Conservation (phyloP, 2,888 invertebrate genomes). For the Pimpla rufipes region DNA sequence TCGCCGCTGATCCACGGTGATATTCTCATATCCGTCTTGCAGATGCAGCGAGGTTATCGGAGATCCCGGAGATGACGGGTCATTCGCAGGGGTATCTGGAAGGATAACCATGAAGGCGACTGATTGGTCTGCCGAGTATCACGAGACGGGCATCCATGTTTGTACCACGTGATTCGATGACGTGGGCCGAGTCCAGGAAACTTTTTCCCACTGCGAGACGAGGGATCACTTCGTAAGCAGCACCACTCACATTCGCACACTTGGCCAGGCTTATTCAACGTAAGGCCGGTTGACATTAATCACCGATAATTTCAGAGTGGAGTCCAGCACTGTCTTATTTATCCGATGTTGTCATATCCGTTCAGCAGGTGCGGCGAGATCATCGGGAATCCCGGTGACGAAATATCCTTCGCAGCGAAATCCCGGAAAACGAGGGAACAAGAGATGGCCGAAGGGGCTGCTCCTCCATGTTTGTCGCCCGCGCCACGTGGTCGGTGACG, state of each 20-base stretch:
- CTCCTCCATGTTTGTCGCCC: conserved; percentile 57
- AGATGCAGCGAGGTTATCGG: background rate
- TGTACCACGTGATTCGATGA: conserved; percentile 65
- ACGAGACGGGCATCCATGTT: conserved; percentile 51
- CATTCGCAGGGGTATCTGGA: background rate
- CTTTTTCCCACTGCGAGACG: background rate
- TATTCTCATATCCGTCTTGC: conserved; percentile 69
- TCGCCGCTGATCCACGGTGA: conserved; percentile 65
- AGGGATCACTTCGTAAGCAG: background rate
- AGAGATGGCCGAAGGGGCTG: background rate
- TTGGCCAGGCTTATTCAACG: background rate
- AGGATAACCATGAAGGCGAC: background rate
- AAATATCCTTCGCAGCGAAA: background rate
- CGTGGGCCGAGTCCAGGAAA: conserved; percentile 16
- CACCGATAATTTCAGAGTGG: background rate
- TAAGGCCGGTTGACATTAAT: background rate
- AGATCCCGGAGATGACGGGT: background rate
- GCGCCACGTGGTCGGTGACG: conserved; percentile 65
- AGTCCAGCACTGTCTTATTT: too few species aligned
- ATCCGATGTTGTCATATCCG: too few species aligned
- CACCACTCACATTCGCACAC: conserved; percentile 30
- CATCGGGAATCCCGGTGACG: too few species aligned
- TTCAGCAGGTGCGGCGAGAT: too few species aligned
- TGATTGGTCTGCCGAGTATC: background rate
- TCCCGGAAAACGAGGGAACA: background rate